Evolutionary conservation across 1,140 invertebrate species (phyloP).

Genomic region (Plectus sambesii): DNA sequence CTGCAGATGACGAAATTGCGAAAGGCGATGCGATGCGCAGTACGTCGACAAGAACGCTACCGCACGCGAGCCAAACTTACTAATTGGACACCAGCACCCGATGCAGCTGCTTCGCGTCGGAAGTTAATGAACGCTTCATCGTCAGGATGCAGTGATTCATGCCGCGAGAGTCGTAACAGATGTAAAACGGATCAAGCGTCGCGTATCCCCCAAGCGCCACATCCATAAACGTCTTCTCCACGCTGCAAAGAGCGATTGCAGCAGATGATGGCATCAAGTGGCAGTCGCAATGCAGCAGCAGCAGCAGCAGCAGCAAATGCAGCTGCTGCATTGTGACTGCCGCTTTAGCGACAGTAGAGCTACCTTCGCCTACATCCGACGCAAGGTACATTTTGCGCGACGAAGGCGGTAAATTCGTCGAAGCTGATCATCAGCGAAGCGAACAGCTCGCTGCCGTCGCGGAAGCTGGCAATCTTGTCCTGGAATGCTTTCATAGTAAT

Average conservation of each 20-base stretch:
- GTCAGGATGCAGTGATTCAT: slow-evolving; percentile 65
- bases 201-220: no score
- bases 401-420: slow-evolving; percentile 65
- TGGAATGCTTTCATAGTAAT: not conserved
- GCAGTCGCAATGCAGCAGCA: slow-evolving; percentile 16
- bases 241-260: slow-evolving; percentile 53
- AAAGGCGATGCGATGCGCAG: not conserved
- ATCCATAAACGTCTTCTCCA: slow-evolving; percentile 70
- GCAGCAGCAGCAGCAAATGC: slow-evolving; percentile 26
- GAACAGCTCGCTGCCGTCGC: slow-evolving; percentile 55
- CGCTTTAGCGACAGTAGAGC: slow-evolving; percentile 3
- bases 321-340: slow-evolving; percentile 1
- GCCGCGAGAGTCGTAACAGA: no score
- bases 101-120: slow-evolving; percentile 38
- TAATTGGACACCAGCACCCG: not conserved
- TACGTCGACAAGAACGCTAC: not conserved
- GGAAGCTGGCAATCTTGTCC: not conserved
- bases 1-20: slow-evolving; percentile 54
- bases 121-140: slow-evolving; percentile 68
- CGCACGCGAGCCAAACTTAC: not conserved
- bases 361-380: slow-evolving; percentile 79
- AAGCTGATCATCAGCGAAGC: slow-evolving; percentile 68
- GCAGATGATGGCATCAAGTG: slow-evolving; percentile 13
- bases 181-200: no score
- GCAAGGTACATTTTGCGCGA: slow-evolving; percentile 77